Base-by-base conservation (phyloP, 1,140 invertebrate genomes). In the Drosophila parabipectinata region DNA sequence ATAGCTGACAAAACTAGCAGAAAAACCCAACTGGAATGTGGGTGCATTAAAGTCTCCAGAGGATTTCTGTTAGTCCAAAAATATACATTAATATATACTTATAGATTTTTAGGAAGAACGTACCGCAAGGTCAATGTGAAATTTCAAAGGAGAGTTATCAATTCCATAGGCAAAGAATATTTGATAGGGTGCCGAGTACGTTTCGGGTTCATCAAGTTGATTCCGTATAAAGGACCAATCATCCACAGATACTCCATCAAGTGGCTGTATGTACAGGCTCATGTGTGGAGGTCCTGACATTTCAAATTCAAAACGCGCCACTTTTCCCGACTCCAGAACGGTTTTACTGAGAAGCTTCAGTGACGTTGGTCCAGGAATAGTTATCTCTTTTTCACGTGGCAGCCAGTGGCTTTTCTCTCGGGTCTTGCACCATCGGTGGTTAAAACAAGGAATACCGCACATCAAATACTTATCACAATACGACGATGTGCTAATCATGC, bases 361-460 rank as follows among this genome's bases (percentile, higher is more conserved):
- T 14, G 39, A 50, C 1, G 41, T 44, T 32, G 48, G 28, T 12
- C 73, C 82, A 0, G 81, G 81, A 41, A 85, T 67, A 8, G 32
- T 1, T 10, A 89, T 62, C 15, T 69, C 62, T 7, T 82, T 47
- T 4, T 81, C 66, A 1, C 83, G 72, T 0, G 77, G 63, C 28
- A 91, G 21, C 84, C 84, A 91, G 15, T 74, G 69, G 4, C 63
- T 77, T 8, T 47, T 55, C 1, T 3, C n/a, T 1, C 77, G 68
- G 7, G 81, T 84, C 7, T 81, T 75, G 37, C 81, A 76, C 68
- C 64, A 83, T 56, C 79, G 78, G 61, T 96, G 95, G 77, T 95
- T 94, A 54, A 95, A 94, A 90, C 95, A 96, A 39, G 96, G 95
- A 75, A 96, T 91, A 1, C 96, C 96, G 88, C 96, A 97, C 77